Evolutionary conservation across 2,797 vertebrate species (phyloP), one percentile per base, ranked within the genome.

Genomic region (Muraenolepis orangiensis): DNA sequence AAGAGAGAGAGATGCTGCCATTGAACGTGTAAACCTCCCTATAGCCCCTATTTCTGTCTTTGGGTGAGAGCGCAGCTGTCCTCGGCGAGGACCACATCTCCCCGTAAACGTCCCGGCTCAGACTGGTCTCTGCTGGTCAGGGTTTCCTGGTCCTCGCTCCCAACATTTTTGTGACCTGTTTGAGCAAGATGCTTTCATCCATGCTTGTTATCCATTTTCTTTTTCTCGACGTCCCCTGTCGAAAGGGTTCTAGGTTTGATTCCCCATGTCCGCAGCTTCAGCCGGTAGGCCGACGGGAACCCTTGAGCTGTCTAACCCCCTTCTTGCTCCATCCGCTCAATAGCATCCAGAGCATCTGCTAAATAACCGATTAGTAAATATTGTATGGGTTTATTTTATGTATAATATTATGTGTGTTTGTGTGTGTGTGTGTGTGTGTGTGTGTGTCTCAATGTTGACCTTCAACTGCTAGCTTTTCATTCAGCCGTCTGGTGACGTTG

Each of bases 11-110:
- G 46, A 57, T 57, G 46, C 18, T 57, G 46, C n/a, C 18, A 6
- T 14, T n/a, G 46, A n/a, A 57, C 6, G 46, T 7, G 46, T n/a
- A n/a, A 20, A 14, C 64, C 64, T 11, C 26, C 28, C n/a, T n/a
- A n/a, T n/a, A 3, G 28, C 8, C 76, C 80, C 90, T 93, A 92
- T 93, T 93, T 93, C 86, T 90, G 91, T 84, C 82, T 72, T 20
- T n/a, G 75, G 80, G 84, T 81, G 79, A 79, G 77, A 51, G 79
- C 87, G 91, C 93, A 94, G 93, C 93, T 94, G 92, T 92, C n/a
- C n/a, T n/a, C 70, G 86, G 91, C 92, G 91, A 85, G 51, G 78
- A 78, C 80, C 12, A 71, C 84, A 89, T 89, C 86, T 81, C 80
- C 77, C 87, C 81, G 72, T 69, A 71, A 78, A 69, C 77, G 68